Conservation (phyloP, 2,113 vertebrate genomes). For the human region DNA sequence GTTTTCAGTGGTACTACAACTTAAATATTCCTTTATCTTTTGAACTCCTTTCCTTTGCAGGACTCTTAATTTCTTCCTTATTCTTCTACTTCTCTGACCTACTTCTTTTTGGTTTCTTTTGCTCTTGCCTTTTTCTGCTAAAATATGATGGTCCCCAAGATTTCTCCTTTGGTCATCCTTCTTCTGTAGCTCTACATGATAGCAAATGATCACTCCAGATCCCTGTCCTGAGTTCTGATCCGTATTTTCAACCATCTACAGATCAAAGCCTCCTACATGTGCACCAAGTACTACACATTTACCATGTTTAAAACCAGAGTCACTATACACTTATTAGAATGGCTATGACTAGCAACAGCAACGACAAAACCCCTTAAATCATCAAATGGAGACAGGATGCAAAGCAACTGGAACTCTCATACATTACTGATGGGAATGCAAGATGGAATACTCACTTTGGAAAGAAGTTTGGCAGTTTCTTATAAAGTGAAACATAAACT, state of each 20-base stretch:
- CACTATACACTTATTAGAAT: background rate
- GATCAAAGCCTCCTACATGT: background rate
- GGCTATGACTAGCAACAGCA: background rate
- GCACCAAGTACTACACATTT: background rate
- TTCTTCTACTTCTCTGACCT: background rate
- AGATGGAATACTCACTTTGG: background rate
- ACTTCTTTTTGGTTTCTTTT: constrained; percentile 1
- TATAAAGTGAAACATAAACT: background rate
- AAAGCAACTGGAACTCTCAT: background rate
- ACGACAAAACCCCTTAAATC: background rate
- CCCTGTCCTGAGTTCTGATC: background rate
- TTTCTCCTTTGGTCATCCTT: background rate
- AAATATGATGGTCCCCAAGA: background rate
- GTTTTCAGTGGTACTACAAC: background rate
- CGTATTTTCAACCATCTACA: background rate
- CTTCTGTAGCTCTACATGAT: background rate
- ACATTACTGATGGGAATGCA: background rate
- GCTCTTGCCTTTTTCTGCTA: background rate
- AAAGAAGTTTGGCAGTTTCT: background rate
- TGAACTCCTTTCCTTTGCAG: background rate
- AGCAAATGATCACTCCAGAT: background rate
- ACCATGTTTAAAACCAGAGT: background rate
- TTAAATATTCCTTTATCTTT: background rate
- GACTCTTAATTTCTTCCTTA: background rate
- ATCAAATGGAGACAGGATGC: background rate